Evolutionary conservation across 2,113 vertebrate species (phyloP).

Genomic region (Pseudolaguvia tuberculata): DNA sequence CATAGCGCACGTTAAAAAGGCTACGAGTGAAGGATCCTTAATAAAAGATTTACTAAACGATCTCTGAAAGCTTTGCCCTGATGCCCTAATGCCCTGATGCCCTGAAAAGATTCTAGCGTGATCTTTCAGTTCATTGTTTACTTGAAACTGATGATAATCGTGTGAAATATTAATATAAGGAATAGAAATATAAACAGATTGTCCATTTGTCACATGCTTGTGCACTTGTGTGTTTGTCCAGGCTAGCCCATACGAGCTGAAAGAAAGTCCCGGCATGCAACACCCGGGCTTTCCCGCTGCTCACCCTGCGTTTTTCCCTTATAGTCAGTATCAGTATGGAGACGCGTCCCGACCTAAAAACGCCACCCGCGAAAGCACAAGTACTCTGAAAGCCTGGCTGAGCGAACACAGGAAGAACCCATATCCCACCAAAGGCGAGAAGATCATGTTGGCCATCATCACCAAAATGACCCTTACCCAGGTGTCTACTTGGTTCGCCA

Average conservation of each 20-base stretch:
- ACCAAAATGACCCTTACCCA: slow-evolving; percentile 97
- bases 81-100: no score
- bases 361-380: slow-evolving; percentile 94
- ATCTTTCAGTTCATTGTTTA: not conserved
- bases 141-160: not conserved
- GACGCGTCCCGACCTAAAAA: slow-evolving; percentile 97
- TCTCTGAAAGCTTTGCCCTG: not conserved
- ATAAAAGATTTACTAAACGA: not conserved
- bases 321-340: slow-evolving; percentile 94
- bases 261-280: slow-evolving; percentile 90
- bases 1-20: not conserved
- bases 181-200: not conserved
- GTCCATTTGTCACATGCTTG: slow-evolving; percentile 10
- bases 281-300: slow-evolving; percentile 86
- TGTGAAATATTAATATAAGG: no score
- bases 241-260: slow-evolving; percentile 94
- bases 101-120: not conserved
- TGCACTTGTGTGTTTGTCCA: slow-evolving; percentile 57
- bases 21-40: not conserved
- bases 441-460: slow-evolving; percentile 98
- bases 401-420: slow-evolving; percentile 90
- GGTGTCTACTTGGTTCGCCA: slow-evolving; percentile 93
- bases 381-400: slow-evolving; percentile 91
- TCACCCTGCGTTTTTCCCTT: slow-evolving; percentile 90
- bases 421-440: slow-evolving; percentile 95